These are phyloP conservation scores for Piscicola geometra DNA, from an alignment of 2,888 invertebrate genomes.

Conservation along the genomic window DNA sequence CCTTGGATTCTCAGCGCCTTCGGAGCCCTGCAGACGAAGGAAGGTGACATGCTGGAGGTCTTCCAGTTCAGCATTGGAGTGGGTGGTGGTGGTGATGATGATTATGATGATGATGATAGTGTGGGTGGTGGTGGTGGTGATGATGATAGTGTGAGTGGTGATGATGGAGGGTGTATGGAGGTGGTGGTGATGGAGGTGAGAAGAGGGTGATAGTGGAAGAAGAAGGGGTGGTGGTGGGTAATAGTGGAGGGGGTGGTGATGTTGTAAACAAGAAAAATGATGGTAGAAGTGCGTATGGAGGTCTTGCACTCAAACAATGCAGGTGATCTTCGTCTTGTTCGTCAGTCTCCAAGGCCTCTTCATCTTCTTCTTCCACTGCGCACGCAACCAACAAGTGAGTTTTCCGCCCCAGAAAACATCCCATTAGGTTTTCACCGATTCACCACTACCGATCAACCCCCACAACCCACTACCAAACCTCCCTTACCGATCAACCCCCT, in stretches of 20 bases:
- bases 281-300: no score
- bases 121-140: neutral
- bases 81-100: neutral
- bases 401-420: no score
- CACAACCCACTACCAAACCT: no score
- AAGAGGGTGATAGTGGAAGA: neutral
- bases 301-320: no score
- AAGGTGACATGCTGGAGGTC: constrained; percentile 3
- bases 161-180: neutral
- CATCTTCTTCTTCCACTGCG: constrained; percentile 13
- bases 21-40: neutral
- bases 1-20: constrained; percentile 5
- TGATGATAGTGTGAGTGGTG: neutral
- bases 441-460: no score
- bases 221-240: neutral
- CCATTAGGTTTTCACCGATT: neutral
- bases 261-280: no score
- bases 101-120: neutral
- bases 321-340: constrained; percentile 1
- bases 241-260: constrained; percentile 14
- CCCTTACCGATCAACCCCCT: no score
- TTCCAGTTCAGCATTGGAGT: constrained; percentile 3
- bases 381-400: neutral
- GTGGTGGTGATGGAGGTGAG: neutral
- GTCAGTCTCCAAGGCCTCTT: neutral